A percentile compares a stretch with the other conserved stretches of the same genome.
Conservation (phyloP, 2,888 invertebrate species). For the Coenonympha glycerion region DNA sequence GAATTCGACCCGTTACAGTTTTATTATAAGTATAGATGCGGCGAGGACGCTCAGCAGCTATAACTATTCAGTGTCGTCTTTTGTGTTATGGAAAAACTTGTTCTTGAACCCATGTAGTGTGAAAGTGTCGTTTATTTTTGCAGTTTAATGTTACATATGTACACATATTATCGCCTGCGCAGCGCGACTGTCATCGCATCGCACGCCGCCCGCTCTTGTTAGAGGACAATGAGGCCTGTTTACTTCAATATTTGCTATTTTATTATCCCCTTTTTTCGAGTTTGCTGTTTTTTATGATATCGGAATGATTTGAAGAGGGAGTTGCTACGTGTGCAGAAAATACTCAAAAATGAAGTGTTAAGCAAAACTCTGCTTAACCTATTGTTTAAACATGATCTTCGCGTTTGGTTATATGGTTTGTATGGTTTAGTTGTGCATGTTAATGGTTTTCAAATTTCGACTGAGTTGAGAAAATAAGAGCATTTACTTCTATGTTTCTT, state of each 20-base stretch:
- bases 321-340: neutral
- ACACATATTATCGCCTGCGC: constrained; percentile 72
- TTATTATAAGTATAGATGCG: no score
- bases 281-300: constrained; percentile 15
- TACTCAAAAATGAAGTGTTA: neutral
- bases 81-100: constrained; percentile 78
- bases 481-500: no score
- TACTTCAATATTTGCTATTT: constrained; percentile 47
- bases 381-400: no score
- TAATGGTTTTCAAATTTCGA: no score
- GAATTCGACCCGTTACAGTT: no score
- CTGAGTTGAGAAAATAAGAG: no score
- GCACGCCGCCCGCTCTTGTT: constrained; percentile 50
- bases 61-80: constrained; percentile 77
- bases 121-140: constrained; percentile 75
- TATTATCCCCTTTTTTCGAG: constrained; percentile 30
- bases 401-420: no score
- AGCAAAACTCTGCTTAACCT: no score
- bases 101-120: constrained; percentile 77
- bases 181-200: constrained; percentile 58
- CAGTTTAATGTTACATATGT: constrained; percentile 77
- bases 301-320: neutral
- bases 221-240: constrained; percentile 51
- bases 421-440: no score
- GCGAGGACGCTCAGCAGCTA: constrained; percentile 73